Percentiles rank a stretch among this genome's conserved stretches.
phyloP scores from a whole-genome alignment of 2,888 invertebrate species.

The Hetaerina titia region DNA sequence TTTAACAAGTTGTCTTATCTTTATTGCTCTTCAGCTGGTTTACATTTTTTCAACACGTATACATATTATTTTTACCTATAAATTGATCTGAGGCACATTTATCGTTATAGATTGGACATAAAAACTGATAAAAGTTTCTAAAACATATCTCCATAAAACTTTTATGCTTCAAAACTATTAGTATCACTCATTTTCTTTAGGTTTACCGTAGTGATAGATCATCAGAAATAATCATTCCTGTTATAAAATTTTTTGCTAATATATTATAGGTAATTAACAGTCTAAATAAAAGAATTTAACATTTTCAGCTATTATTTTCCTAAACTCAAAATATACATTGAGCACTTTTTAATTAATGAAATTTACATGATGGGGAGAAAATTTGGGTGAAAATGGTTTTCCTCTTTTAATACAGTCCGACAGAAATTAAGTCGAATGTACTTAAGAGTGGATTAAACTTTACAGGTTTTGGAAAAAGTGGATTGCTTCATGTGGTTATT shows the following conservation, averaged over 20 bases:
- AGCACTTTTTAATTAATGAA: constrained; percentile 18
- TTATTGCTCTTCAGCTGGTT: constrained; percentile 65
- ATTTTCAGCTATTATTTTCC: constrained; percentile 32
- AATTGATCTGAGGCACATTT: constrained; percentile 65
- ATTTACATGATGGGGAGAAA: not conserved
- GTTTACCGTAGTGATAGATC: constrained; percentile 43
- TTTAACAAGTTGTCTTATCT: constrained; percentile 65
- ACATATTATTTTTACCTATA: constrained; percentile 63
- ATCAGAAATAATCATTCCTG: constrained; percentile 41
- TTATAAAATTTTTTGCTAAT: constrained; percentile 41
- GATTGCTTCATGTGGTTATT: not conserved
- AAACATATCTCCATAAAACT: constrained; percentile 64
- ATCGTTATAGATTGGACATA: constrained; percentile 67
- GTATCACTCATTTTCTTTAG: constrained; percentile 60
- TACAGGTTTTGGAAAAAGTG: not conserved
- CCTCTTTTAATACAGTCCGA: constrained; percentile 25
- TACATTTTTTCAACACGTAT: constrained; percentile 67
- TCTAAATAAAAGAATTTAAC: constrained; percentile 34
- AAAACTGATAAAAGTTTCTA: constrained; percentile 66
- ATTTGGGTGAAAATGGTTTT: not conserved
- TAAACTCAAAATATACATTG: constrained; percentile 58
- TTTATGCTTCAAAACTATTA: constrained; percentile 51
- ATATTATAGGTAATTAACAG: constrained; percentile 31
- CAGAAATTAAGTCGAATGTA: constrained; percentile 14
- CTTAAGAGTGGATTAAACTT: constrained; percentile 30